Evolutionary conservation across 35 echinoderm and acorn worm species (phyloP).

Genomic region (Lytechinus pictus): DNA sequence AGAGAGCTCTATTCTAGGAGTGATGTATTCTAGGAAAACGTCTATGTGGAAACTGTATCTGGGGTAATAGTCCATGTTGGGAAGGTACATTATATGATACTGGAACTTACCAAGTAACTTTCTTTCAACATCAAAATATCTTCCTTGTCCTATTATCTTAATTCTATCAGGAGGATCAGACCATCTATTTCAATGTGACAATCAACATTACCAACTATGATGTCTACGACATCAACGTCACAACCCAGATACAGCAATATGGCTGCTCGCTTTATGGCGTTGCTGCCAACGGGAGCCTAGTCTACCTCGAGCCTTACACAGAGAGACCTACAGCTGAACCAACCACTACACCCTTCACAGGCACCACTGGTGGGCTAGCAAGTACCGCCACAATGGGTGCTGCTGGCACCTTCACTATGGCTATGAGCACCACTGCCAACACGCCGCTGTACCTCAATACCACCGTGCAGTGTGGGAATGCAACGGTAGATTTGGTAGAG

Average conservation of each 20-base stretch:
- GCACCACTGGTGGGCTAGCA: neutral
- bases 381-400: neutral
- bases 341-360: neutral
- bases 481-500: conserved; percentile 39
- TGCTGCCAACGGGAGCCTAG: conserved; percentile 26
- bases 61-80: too few relatives aligned
- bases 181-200: conserved; percentile 64
- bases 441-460: conserved; percentile 43
- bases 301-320: conserved; percentile 36
- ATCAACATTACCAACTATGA: conserved; percentile 61
- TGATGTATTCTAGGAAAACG: too few relatives aligned
- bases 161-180: conserved; percentile 44
- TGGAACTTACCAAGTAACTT: too few relatives aligned
- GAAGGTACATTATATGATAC: too few relatives aligned
- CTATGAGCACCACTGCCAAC: conserved; percentile 30
- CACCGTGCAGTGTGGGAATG: conserved; percentile 59
- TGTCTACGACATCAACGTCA: conserved; percentile 34
- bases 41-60: too few relatives aligned
- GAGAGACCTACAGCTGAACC: conserved; percentile 17
- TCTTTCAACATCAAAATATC: neutral
- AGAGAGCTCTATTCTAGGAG: too few relatives aligned
- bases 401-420: neutral
- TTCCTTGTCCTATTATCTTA: neutral
- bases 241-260: conserved; percentile 21
- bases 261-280: conserved; percentile 20